phyloP scores from a whole-genome alignment of 2,113 vertebrate genomes.

The Alethe diademata region DNA sequence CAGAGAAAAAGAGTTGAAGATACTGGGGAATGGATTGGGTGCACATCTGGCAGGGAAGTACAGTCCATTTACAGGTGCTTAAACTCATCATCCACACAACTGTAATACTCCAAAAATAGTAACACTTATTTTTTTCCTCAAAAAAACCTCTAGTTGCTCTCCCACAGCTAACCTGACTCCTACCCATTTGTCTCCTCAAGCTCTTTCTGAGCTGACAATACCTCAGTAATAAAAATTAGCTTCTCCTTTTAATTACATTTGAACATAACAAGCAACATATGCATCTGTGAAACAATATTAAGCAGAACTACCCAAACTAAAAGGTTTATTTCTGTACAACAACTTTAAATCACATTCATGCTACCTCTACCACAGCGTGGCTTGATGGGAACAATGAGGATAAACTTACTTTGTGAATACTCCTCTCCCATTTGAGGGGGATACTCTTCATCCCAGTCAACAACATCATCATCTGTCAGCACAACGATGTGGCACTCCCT shows the following conservation, averaged over 20 bases:
- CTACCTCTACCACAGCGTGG: rapidly evolving
- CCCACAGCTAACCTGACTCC: neutral
- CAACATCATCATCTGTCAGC: constrained; percentile 96
- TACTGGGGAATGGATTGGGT: neutral
- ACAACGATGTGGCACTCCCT: constrained; percentile 98
- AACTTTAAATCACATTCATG: neutral
- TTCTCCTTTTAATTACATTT: neutral
- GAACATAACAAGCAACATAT: neutral
- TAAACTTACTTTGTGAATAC: constrained; percentile 93
- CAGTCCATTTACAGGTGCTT: neutral
- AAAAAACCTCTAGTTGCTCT: neutral
- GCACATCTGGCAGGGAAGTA: neutral
- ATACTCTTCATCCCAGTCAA: constrained; percentile 99
- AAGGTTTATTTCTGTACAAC: neutral
- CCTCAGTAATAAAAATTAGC: neutral
- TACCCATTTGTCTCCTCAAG: neutral
- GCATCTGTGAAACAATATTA: neutral
- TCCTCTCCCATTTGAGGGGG: constrained; percentile 99
- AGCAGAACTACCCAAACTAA: neutral
- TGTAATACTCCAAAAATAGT: neutral
- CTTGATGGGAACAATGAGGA: neutral
- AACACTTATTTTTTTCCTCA: rapidly evolving
- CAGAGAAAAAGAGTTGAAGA: neutral
- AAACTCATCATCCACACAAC: neutral
- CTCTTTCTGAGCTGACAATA: neutral